Evolutionary conservation across 2,797 vertebrate species (phyloP).

Genomic region (Bradypus variegatus): DNA sequence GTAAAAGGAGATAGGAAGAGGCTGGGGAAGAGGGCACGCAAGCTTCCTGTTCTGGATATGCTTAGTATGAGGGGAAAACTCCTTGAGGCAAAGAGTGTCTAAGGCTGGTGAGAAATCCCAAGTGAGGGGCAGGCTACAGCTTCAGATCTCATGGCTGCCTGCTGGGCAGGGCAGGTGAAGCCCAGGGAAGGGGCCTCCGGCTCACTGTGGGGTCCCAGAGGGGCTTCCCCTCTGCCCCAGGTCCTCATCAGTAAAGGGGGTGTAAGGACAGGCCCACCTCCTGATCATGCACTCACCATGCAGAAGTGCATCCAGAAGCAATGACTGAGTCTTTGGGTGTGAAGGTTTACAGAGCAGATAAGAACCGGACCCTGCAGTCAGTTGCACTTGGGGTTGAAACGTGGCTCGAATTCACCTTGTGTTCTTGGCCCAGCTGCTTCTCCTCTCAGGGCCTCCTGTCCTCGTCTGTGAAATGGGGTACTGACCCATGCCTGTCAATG

Average conservation of each 20-base stretch:
- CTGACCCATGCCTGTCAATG: neutral
- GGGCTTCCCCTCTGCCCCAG: neutral
- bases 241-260: neutral
- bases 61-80: no score
- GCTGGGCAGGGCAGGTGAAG: neutral
- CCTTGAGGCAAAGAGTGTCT: neutral
- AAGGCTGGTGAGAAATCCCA: neutral
- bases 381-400: neutral
- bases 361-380: neutral
- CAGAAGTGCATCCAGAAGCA: fast-evolving
- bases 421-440: neutral
- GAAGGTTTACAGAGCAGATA: neutral
- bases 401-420: neutral
- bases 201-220: fast-evolving
- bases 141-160: neutral
- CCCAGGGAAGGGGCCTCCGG: neutral
- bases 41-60: neutral
- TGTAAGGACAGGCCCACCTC: fast-evolving
- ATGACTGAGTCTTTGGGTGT: neutral
- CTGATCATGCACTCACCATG: fast-evolving
- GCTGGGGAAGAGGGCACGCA: neutral
- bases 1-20: neutral
- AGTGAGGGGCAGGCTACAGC: neutral
- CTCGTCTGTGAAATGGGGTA: neutral
- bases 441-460: neutral